These are phyloP conservation scores for Pogona vitticeps DNA, from an alignment of 2,113 vertebrate species.

Conservation along the genomic window DNA sequence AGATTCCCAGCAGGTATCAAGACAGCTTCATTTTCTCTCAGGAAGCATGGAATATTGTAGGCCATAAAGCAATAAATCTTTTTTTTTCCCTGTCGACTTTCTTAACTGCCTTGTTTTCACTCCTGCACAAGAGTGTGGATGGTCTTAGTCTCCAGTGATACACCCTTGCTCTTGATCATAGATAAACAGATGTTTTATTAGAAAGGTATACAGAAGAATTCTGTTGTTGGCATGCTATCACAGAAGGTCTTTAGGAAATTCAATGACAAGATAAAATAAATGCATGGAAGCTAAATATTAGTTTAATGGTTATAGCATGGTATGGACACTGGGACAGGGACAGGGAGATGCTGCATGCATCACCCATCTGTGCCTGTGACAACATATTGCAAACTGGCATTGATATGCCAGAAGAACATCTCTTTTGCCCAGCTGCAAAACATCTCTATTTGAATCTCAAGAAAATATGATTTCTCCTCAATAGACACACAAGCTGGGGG, in stretches of 20 bases:
- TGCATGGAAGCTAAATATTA: neutral
- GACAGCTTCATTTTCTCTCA: no score
- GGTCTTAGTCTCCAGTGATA: no score
- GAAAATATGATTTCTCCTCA: constrained; percentile 1
- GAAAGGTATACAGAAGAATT: neutral
- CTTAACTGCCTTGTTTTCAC: no score
- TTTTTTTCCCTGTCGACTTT: no score
- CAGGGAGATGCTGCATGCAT: neutral
- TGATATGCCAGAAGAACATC: neutral
- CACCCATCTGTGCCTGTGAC: neutral
- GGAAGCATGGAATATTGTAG: no score
- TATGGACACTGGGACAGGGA: neutral
- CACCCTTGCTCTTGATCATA: no score
- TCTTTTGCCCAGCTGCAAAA: constrained; percentile 14
- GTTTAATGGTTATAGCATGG: neutral
- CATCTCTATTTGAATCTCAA: neutral
- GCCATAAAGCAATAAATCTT: no score
- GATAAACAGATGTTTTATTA: no score
- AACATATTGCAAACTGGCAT: neutral
- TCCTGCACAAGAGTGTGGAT: no score
- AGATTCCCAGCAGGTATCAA: no score
- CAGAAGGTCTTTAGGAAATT: neutral
- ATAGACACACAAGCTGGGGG: neutral
- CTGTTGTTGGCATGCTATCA: neutral
- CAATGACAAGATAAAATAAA: neutral